phyloP scores from a whole-genome alignment of 2,113 vertebrate species.

The Laterallus jamaicensis region DNA sequence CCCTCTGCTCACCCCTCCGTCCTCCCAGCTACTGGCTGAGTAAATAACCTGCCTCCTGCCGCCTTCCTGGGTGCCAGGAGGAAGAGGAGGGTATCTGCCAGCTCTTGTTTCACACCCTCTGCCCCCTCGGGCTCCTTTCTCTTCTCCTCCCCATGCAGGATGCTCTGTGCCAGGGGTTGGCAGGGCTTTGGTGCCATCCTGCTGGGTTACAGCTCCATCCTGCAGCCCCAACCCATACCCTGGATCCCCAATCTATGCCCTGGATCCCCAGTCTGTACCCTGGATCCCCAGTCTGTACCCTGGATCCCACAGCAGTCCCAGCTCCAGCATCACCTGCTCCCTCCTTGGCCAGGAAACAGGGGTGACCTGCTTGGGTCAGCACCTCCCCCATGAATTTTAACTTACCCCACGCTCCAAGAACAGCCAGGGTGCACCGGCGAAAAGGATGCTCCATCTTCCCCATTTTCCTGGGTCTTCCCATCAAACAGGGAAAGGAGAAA shows the following conservation, averaged over 20 bases:
- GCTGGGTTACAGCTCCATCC: rapidly evolving
- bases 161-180: rapidly evolving
- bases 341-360: neutral
- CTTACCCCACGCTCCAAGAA: neutral
- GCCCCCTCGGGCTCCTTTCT: neutral
- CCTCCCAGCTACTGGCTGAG: neutral
- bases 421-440: rapidly evolving
- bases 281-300: too few species aligned
- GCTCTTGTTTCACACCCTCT: neutral
- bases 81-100: neutral
- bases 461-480: neutral
- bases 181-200: rapidly evolving
- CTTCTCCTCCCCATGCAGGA: rapidly evolving
- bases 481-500: rapidly evolving
- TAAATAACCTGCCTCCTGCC: neutral
- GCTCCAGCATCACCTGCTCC: neutral
- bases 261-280: neutral
- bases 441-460: neutral
- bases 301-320: too few species aligned
- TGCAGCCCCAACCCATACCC: neutral
- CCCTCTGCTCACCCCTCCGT: neutral
- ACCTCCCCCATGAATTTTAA: rapidly evolving
- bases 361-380: rapidly evolving
- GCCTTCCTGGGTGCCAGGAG: neutral
- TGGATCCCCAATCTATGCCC: too few species aligned